phyloP scores from a whole-genome alignment of 2,888 invertebrate species.

The Drosophila anceps region DNA sequence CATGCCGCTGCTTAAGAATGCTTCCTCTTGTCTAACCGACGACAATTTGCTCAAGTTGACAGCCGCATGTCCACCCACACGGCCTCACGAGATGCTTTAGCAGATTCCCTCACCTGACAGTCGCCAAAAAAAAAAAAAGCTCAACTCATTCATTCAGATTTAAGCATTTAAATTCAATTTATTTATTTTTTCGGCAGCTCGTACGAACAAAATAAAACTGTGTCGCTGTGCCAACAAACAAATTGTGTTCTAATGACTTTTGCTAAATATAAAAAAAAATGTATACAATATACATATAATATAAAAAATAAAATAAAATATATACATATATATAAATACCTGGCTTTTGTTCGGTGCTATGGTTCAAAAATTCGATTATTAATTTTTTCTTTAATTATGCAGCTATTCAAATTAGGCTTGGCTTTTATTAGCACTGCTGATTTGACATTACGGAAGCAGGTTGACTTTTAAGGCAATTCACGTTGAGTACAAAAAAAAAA shows the following conservation, averaged over 20 bases:
- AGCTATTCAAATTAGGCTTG: slow-evolving; percentile 62
- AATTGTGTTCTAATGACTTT: slow-evolving; percentile 72
- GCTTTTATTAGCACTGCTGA: slow-evolving; percentile 38
- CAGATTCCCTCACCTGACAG: slow-evolving; percentile 46
- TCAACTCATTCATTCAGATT: slow-evolving; percentile 43
- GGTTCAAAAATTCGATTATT: slow-evolving; percentile 44
- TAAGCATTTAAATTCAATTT: slow-evolving; percentile 67
- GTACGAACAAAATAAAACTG: slow-evolving; percentile 39
- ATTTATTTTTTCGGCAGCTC: slow-evolving; percentile 51
- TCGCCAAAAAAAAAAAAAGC: not conserved
- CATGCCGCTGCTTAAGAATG: slow-evolving; percentile 28
- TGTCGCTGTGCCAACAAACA: slow-evolving; percentile 71
- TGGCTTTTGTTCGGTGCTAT: slow-evolving; percentile 17
- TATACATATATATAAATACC: slow-evolving; percentile 1
- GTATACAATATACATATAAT: slow-evolving; percentile 5
- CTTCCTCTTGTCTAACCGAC: slow-evolving; percentile 68
- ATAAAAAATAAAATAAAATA: not conserved
- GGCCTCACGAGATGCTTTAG: slow-evolving; percentile 18
- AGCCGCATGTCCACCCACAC: slow-evolving; percentile 70
- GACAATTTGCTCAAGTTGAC: slow-evolving; percentile 69
- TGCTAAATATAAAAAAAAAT: slow-evolving; percentile 21
- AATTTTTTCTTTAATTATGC: slow-evolving; percentile 64
- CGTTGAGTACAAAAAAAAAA: slow-evolving; percentile 30
- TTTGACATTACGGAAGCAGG: slow-evolving; percentile 71
- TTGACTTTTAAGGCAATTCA: slow-evolving; percentile 65